Evolutionary conservation across 2,888 invertebrate species (phyloP).

Genomic region (Troides helena): DNA sequence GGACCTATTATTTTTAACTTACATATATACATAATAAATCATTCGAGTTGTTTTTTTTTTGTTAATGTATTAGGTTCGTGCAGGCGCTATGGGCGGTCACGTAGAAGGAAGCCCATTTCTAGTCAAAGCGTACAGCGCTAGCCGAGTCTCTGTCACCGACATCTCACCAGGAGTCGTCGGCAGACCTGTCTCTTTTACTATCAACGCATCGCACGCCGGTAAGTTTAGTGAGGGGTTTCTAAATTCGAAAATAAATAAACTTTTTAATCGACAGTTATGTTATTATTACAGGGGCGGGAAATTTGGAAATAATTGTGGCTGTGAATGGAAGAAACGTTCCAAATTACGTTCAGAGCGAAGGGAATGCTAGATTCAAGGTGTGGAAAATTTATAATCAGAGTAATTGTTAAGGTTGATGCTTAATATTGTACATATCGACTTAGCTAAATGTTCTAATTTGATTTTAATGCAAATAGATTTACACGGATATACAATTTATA

Average conservation of each 20-base stretch:
- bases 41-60: not conserved
- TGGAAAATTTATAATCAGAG: not conserved
- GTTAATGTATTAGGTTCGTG: slow-evolving; percentile 56
- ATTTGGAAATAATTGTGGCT: slow-evolving; percentile 98
- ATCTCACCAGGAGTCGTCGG: slow-evolving; percentile 95
- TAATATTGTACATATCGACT: too few relatives aligned
- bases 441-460: too few relatives aligned
- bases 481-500: too few relatives aligned
- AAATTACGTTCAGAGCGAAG: slow-evolving; percentile 98
- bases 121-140: slow-evolving; percentile 97
- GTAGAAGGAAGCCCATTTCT: slow-evolving; percentile 97
- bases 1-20: too few relatives aligned
- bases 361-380: slow-evolving; percentile 95
- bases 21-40: too few relatives aligned
- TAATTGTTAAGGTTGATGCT: too few relatives aligned
- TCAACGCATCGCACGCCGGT: slow-evolving; percentile 88
- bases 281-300: slow-evolving; percentile 88
- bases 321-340: slow-evolving; percentile 98
- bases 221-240: slow-evolving; percentile 25
- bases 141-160: slow-evolving; percentile 96
- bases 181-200: slow-evolving; percentile 95
- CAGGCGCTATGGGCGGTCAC: slow-evolving; percentile 84
- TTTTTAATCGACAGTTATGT: not conserved
- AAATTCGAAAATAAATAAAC: not conserved
- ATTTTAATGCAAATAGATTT: too few relatives aligned